Conservation (phyloP, 2,797 vertebrate species). For the Myotis myotis region DNA sequence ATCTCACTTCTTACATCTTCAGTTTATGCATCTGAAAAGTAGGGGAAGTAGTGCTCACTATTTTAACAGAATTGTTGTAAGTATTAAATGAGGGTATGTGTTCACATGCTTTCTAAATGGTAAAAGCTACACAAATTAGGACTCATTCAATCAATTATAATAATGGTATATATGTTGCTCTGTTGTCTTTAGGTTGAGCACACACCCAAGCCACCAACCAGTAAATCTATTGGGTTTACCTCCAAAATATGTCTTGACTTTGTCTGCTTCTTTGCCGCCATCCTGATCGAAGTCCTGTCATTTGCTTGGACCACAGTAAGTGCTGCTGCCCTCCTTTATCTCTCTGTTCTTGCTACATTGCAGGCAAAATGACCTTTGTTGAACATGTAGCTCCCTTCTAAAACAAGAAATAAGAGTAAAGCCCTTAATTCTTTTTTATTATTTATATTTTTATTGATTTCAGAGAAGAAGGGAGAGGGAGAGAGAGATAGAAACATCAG, state of each 20-base stretch:
- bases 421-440: not conserved
- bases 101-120: not conserved
- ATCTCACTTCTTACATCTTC: not conserved
- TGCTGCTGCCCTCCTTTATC: not conserved
- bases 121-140: not conserved
- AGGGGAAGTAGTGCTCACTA: not conserved
- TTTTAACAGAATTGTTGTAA: not conserved
- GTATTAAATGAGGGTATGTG: not conserved
- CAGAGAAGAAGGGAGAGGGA: no score
- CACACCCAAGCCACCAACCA: not conserved
- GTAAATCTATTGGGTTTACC: not conserved
- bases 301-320: not conserved
- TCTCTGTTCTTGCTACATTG: not conserved
- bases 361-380: not conserved
- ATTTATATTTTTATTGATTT: no score
- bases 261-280: not conserved
- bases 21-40: not conserved
- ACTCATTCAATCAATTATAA: not conserved
- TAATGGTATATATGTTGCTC: not conserved
- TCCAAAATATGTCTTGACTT: conserved; percentile 12
- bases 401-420: not conserved
- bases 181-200: not conserved
- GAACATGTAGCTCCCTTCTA: not conserved
- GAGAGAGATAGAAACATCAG: no score
- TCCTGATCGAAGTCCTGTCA: not conserved